These are phyloP conservation scores for Arvicanthis niloticus DNA, from an alignment of 2,113 vertebrate genomes.

Conservation along the genomic window DNA sequence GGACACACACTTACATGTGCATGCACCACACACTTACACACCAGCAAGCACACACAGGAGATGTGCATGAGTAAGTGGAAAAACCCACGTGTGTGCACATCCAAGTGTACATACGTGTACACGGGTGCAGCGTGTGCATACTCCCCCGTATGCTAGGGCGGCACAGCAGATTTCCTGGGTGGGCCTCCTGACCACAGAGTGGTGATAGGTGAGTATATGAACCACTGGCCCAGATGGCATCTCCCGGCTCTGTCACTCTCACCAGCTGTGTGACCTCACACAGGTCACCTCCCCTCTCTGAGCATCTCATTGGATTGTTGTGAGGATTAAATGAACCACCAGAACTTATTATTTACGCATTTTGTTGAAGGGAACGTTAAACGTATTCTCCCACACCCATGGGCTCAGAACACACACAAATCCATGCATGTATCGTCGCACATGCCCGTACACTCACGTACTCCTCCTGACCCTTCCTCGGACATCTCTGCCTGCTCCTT, in stretches of 20 bases:
- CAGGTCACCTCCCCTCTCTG: not conserved
- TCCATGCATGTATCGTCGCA: too few species aligned
- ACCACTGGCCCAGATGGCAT: not conserved
- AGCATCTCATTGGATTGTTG: not conserved
- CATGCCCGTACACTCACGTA: not conserved
- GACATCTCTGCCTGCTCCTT: not conserved
- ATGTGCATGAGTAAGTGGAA: not conserved
- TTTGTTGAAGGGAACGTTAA: not conserved
- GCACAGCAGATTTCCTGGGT: not conserved
- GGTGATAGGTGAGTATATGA: not conserved
- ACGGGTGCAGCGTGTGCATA: rapidly evolving
- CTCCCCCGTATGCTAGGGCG: too few species aligned
- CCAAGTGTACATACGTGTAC: rapidly evolving
- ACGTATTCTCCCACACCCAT: not conserved
- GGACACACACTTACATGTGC: too few species aligned
- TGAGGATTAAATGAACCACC: not conserved
- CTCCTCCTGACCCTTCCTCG: not conserved
- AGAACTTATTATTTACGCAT: not conserved
- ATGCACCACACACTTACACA: not conserved
- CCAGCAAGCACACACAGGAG: not conserved
- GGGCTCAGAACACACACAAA: not conserved
- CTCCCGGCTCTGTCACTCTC: slow-evolving; percentile 9
- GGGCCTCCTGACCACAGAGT: not conserved
- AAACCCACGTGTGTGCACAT: not conserved
- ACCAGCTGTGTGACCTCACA: not conserved